Conservation (phyloP, 2,888 invertebrate species). For the Hydroisotoma schaefferi region DNA sequence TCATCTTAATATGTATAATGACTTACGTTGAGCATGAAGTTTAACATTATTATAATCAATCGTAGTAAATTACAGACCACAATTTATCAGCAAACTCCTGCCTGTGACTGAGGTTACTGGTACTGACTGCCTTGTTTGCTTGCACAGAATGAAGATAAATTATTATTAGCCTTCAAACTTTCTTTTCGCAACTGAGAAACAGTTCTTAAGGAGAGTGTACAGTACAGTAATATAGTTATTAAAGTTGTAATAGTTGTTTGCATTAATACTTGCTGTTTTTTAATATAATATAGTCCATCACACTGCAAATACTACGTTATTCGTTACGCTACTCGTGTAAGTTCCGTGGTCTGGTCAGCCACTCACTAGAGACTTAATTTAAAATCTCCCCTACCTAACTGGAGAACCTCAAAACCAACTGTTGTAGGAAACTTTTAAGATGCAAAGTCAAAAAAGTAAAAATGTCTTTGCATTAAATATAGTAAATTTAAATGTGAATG, state of each 20-base stretch:
- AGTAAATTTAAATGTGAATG: too few species aligned
- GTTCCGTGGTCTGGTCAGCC: constrained; percentile 2
- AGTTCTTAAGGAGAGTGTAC: too few species aligned
- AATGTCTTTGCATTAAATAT: too few species aligned
- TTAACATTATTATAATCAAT: constrained; percentile 18
- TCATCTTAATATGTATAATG: constrained; percentile 14
- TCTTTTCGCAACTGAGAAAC: neutral
- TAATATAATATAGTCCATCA: constrained; percentile 19
- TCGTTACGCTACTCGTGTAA: too few species aligned
- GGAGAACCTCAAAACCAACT: neutral
- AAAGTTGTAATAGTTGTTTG: neutral
- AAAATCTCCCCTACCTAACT: neutral
- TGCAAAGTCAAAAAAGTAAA: constrained; percentile 1
- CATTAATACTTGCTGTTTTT: constrained; percentile 5
- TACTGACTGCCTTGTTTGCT: neutral
- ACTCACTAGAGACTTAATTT: constrained; percentile 3
- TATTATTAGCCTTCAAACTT: constrained; percentile 4
- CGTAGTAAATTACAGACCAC: constrained; percentile 1
- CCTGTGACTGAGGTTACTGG: too few species aligned
- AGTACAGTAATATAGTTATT: too few species aligned
- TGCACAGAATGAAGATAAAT: neutral
- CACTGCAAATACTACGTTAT: constrained; percentile 19
- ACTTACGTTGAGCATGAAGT: constrained; percentile 42
- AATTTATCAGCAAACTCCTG: neutral
- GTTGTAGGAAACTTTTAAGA: constrained; percentile 2